Percentiles rank a stretch among this genome's conserved stretches.
Conservation (phyloP, 2,888 invertebrate genomes). For the Epinotia demarniana region DNA sequence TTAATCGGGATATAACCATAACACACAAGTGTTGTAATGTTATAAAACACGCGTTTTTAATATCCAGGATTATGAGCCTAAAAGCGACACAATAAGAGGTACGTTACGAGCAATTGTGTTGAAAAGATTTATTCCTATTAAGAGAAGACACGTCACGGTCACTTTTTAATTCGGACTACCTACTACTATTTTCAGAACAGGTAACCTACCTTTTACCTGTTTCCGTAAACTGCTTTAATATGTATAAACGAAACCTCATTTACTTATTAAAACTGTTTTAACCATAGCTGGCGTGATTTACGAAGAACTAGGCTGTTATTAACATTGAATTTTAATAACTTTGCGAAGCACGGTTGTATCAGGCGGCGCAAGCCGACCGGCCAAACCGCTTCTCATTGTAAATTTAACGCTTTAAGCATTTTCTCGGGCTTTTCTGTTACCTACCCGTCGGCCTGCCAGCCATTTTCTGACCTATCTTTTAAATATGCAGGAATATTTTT, state of each 20-base stretch:
- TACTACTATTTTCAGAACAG: no score
- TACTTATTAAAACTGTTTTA: constrained; percentile 9
- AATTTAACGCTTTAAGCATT: constrained; percentile 66
- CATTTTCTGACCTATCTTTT: constrained; percentile 49
- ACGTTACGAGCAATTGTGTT: no score
- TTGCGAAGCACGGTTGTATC: constrained; percentile 48
- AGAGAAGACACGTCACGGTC: no score
- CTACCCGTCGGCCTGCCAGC: constrained; percentile 55
- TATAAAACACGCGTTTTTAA: no score
- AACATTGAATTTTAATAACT: constrained; percentile 58
- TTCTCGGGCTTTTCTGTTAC: constrained; percentile 56
- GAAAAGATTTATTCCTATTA: no score
- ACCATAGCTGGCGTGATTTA: constrained; percentile 10
- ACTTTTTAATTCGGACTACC: not conserved
- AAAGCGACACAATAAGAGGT: no score
- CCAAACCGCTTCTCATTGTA: constrained; percentile 60
- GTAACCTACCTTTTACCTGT: not conserved
- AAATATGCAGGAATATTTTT: not conserved
- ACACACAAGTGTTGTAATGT: no score
- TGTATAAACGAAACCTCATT: not conserved
- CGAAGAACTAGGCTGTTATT: constrained; percentile 45
- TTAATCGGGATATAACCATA: no score
- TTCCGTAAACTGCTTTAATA: not conserved
- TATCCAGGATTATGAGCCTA: no score
- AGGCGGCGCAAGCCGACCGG: constrained; percentile 43